phyloP scores from a whole-genome alignment of 2,113 vertebrate species.

The Balaeniceps rex region DNA sequence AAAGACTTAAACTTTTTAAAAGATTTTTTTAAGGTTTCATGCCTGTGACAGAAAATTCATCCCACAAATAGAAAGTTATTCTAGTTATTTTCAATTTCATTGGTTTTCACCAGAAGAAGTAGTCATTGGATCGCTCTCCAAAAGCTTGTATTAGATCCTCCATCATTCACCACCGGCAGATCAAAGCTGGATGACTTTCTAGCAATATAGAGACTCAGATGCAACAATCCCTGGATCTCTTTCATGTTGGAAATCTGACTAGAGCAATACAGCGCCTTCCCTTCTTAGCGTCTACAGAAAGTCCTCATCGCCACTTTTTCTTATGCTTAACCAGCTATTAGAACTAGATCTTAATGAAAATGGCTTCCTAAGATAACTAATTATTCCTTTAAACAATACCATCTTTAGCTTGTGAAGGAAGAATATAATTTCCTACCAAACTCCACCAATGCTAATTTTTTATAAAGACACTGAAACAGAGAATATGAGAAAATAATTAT shows the following conservation, averaged over 20 bases:
- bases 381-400: neutral
- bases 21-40: neutral
- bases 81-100: neutral
- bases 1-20: neutral
- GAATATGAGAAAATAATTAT: constrained; percentile 39
- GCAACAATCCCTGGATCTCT: neutral
- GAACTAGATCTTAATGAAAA: neutral
- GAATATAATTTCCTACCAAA: constrained; percentile 36
- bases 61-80: neutral
- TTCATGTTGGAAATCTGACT: neutral
- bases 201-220: neutral
- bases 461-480: constrained; percentile 18
- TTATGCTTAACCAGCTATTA: neutral
- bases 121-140: neutral
- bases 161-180: neutral
- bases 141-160: neutral
- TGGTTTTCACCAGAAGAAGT: neutral
- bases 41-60: neutral
- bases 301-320: neutral
- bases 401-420: constrained; percentile 29
- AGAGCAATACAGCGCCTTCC: neutral
- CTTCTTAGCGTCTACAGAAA: neutral
- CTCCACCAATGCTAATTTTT: neutral
- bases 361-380: neutral
- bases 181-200: neutral